Evolutionary conservation across 2,888 invertebrate genomes (phyloP).

Genomic region (Pecten maximus): DNA sequence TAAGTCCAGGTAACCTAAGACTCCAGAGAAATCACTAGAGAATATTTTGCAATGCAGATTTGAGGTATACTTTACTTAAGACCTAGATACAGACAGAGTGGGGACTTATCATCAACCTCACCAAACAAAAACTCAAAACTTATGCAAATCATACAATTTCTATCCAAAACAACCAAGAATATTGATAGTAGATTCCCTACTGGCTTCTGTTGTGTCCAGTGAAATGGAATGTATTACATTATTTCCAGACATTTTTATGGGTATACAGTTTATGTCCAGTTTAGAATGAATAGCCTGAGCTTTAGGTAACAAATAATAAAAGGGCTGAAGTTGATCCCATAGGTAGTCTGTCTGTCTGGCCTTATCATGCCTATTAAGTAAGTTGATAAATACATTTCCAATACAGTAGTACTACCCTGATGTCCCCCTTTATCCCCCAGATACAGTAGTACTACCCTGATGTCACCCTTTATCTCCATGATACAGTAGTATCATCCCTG

Average conservation of each 20-base stretch:
- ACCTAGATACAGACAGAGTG: not conserved
- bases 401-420: too few species aligned
- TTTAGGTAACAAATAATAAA: not conserved
- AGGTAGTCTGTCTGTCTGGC: not conserved
- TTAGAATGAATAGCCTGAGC: not conserved
- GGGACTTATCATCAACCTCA: not conserved
- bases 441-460: not conserved
- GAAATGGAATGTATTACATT: not conserved
- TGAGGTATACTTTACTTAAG: not conserved
- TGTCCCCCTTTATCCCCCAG: too few species aligned
- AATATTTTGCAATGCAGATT: not conserved
- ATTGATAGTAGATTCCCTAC: not conserved
- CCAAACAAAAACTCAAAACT: not conserved
- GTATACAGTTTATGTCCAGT: not conserved
- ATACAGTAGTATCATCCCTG: too few species aligned
- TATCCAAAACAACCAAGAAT: not conserved
- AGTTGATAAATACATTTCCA: too few species aligned
- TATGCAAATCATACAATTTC: conserved; percentile 4
- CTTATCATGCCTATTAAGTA: not conserved
- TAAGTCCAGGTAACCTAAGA: not conserved
- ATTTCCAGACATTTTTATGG: conserved; percentile 13
- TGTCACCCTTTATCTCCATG: too few species aligned
- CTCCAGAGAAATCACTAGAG: not conserved
- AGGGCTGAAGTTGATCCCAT: not conserved
- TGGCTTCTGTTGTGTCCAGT: not conserved